These are phyloP conservation scores for Leptobrachium ailaonicum DNA, from an alignment of 2,113 vertebrate genomes.

Conservation along the genomic window DNA sequence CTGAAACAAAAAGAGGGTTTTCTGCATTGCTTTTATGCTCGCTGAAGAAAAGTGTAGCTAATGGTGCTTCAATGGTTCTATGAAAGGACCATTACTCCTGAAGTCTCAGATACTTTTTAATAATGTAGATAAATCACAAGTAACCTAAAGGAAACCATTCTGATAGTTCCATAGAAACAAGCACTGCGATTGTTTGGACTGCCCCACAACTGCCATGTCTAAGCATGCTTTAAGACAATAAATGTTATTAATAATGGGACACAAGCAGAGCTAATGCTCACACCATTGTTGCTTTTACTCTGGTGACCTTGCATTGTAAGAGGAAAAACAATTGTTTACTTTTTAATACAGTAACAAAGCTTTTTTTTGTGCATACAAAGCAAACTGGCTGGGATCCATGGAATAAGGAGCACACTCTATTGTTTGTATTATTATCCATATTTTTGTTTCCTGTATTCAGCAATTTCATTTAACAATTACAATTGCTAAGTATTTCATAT, in stretches of 20 bases:
- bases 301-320: constrained; percentile 56
- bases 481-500: no score
- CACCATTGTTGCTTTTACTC: constrained; percentile 69
- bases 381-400: constrained; percentile 56
- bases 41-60: no score
- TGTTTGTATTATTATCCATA: background rate
- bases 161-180: background rate
- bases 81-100: no score
- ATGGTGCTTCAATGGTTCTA: no score
- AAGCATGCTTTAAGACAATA: background rate
- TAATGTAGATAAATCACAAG: background rate
- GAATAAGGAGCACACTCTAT: constrained; percentile 25
- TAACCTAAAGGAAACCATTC: background rate
- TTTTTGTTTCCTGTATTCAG: background rate
- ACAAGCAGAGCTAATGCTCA: constrained; percentile 56
- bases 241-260: constrained; percentile 57
- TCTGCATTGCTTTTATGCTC: no score
- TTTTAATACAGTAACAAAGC: constrained; percentile 59
- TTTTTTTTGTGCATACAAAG: constrained; percentile 63
- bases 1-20: no score
- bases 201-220: background rate
- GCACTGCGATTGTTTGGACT: background rate
- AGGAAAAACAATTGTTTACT: constrained; percentile 70
- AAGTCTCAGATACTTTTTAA: background rate
- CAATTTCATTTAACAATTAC: background rate